Conservation (phyloP, 2,797 vertebrate genomes). For the Protonibea diacanthus region DNA sequence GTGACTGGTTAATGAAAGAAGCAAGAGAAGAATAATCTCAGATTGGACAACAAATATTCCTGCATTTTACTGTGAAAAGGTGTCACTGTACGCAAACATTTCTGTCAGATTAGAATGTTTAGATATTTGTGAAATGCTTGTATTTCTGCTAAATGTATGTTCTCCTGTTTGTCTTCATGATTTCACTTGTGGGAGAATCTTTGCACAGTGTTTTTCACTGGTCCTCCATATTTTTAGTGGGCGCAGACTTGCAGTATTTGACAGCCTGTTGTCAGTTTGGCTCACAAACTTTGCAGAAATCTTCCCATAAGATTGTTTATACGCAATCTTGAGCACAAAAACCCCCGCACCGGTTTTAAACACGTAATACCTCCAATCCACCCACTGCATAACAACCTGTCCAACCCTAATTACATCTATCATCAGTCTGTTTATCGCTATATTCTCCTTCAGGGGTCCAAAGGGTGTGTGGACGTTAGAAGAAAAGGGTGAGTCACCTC, state of each 20-base stretch:
- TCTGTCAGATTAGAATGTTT: background rate
- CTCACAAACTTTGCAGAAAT: slow-evolving; percentile 1
- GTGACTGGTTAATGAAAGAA: slow-evolving; percentile 11
- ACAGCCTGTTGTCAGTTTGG: slow-evolving; percentile 18
- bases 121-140: background rate
- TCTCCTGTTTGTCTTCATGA: background rate
- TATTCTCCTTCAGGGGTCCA: slow-evolving; percentile 88
- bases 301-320: background rate
- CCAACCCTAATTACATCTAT: background rate
- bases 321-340: background rate
- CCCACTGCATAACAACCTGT: background rate
- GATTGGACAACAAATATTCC: background rate
- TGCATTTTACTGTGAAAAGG: slow-evolving; percentile 3
- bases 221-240: slow-evolving; percentile 1
- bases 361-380: background rate
- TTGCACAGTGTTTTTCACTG: background rate
- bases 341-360: background rate
- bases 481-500: slow-evolving; percentile 91
- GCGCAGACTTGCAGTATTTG: background rate
- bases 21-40: background rate
- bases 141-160: background rate
- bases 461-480: slow-evolving; percentile 98
- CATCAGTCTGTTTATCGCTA: background rate
- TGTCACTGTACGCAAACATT: background rate
- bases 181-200: background rate